Percentiles rank a stretch among this genome's conserved stretches.
Conservation (phyloP, 1,140 invertebrate species). For the Nymphalis io region DNA sequence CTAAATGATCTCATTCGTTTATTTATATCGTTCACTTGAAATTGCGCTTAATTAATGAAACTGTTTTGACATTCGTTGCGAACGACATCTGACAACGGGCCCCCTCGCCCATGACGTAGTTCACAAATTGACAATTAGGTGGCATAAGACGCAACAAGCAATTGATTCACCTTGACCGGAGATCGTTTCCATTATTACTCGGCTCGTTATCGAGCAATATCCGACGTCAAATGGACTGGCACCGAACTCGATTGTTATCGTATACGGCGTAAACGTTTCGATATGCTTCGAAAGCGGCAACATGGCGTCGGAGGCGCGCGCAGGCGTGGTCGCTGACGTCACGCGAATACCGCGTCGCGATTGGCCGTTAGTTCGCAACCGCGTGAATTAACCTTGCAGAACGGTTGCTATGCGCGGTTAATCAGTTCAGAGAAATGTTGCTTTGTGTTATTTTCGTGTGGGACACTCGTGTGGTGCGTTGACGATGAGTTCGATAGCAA, state of each 20-base stretch:
- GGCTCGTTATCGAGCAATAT: constrained; percentile 27
- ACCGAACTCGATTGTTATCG: constrained; percentile 37
- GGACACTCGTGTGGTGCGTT: constrained; percentile 4
- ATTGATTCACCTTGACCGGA: constrained; percentile 36
- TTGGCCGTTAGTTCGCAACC: constrained; percentile 55
- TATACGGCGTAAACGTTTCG: constrained; percentile 33
- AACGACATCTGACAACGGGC: not conserved
- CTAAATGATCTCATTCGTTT: not conserved
- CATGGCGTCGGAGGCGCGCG: constrained; percentile 73
- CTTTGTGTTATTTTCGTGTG: constrained; percentile 49
- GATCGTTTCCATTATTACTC: constrained; percentile 31
- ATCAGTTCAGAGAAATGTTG: constrained; percentile 50
- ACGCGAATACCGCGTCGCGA: constrained; percentile 49
- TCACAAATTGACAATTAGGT: constrained; percentile 19
- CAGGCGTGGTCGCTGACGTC: constrained; percentile 78
- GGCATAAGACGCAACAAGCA: constrained; percentile 16
- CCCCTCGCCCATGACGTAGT: constrained; percentile 14
- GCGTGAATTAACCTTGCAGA: constrained; percentile 73
- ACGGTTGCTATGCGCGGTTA: constrained; percentile 67
- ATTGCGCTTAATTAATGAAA: constrained; percentile 13
- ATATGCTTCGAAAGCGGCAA: constrained; percentile 31
- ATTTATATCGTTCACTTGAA: not conserved
- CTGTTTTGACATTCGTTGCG: constrained; percentile 12
- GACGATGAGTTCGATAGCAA: constrained; percentile 33
- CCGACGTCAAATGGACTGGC: constrained; percentile 16